Conservation (phyloP, 2,888 invertebrate genomes). For the Dugesia japonica region DNA sequence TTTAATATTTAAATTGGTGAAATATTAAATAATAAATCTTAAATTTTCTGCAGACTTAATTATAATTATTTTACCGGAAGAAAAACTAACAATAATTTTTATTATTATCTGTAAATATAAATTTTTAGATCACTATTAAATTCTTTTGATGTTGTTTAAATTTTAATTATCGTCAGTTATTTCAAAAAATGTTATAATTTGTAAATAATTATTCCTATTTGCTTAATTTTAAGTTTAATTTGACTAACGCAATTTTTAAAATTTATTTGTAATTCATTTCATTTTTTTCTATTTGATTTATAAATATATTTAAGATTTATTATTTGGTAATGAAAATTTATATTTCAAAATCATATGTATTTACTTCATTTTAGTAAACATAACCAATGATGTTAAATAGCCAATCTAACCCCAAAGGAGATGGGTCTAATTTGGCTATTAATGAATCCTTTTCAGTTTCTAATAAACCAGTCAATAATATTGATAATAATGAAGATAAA, state of each 20-base stretch:
- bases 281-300: background rate
- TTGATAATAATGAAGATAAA: background rate
- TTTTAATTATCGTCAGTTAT: background rate
- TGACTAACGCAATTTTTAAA: background rate
- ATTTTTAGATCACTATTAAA: too few species aligned
- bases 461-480: background rate
- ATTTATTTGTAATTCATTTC: background rate
- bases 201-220: conserved; percentile 13
- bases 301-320: background rate
- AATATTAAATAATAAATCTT: too few species aligned
- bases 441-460: background rate
- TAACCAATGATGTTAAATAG: background rate
- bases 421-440: conserved; percentile 9
- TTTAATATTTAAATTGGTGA: too few species aligned
- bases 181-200: conserved; percentile 2
- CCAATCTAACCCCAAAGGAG: background rate
- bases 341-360: background rate
- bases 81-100: background rate
- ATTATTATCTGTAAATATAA: background rate
- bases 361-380: background rate
- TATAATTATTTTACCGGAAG: too few species aligned
- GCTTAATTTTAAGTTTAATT: background rate
- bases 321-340: background rate
- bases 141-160: background rate
- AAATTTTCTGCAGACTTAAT: too few species aligned